phyloP scores from a whole-genome alignment of 2,113 vertebrate species.

The Cepphus grylle region DNA sequence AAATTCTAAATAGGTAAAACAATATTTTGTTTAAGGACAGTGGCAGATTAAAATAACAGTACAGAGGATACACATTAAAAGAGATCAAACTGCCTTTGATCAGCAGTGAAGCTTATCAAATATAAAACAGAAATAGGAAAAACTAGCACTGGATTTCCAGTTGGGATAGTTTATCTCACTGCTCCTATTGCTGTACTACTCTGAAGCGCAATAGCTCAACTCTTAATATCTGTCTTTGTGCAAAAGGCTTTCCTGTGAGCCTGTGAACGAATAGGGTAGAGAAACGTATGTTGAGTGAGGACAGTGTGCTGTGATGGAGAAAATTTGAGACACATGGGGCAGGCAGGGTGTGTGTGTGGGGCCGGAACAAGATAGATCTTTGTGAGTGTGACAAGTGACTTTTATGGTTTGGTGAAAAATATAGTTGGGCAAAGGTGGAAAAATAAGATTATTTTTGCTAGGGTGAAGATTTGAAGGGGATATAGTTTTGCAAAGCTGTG shows the following conservation, averaged over 20 bases:
- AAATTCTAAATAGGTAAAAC: background rate
- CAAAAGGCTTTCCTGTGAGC: background rate
- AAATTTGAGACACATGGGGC: fast-evolving
- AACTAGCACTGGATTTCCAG: background rate
- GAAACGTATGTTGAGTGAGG: background rate
- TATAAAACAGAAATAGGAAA: background rate
- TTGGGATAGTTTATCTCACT: background rate
- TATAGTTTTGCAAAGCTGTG: background rate
- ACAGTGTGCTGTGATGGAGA: background rate
- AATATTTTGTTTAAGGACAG: background rate
- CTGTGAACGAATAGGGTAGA: background rate
- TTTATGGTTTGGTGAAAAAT: background rate
- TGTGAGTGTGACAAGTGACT: background rate
- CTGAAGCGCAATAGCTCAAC: background rate
- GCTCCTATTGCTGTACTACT: background rate
- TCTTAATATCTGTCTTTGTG: background rate
- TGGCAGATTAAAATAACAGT: background rate
- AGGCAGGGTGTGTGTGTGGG: too few relatives aligned
- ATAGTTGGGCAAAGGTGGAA: background rate
- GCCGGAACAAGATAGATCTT: background rate
- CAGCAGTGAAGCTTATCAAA: background rate
- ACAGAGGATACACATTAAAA: background rate
- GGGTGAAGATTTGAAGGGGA: background rate
- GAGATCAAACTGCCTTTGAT: background rate
- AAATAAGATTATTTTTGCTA: background rate